Evolutionary conservation across 2,113 vertebrate genomes (phyloP), one percentile per base, ranked within the genome.

Genomic region (Hucho hucho): DNA sequence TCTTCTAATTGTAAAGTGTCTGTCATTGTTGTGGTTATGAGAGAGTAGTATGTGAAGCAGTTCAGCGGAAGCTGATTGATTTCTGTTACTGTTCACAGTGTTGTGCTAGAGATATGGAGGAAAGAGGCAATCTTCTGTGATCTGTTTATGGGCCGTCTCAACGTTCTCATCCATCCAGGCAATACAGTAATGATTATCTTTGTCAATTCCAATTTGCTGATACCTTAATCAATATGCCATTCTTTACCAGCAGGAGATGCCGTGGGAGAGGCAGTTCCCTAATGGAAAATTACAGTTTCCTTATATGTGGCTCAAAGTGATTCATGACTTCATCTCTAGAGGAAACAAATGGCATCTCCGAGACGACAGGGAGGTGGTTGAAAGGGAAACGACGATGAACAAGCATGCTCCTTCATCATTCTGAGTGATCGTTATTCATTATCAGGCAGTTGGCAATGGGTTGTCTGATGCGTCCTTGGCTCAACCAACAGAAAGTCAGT

Each of bases 151-250:
- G 68, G 67, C 70, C 64, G 56, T 74, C 64, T 70, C 64, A 79
- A 74, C 59, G 32, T 69, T 72, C 70, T 74, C 43, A 63, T 70
- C 71, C 37, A 43, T 63, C 76, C 75, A 29, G 69, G 59, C n/a
- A 14, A 64, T 75, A 53, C 49, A 53, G 16, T 53, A 71, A 80
- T 81, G 74, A 80, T 69, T 46, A n/a, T n/a, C n/a, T 43, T 25
- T 24, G 20, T 24, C 72, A 79, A 74, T 75, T 75, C 63, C 64
- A 78, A 49, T 87, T 76, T 73, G 65, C 71, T n/a, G 3, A 24
- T 32, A 65, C 70, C 74, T 88, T 73, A 73, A 53, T 80, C 72
- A 79, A 14, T 75, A 67, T 73, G 25, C 49, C 71, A 24, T 46
- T 77, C 32, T 49, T 58, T 16, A 65, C 6, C 24, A 64, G 70